A percentile compares a stretch with the other conserved stretches of the same genome.
phyloP scores from a whole-genome alignment of 2,888 invertebrate species.

The Orthosia cruda region DNA sequence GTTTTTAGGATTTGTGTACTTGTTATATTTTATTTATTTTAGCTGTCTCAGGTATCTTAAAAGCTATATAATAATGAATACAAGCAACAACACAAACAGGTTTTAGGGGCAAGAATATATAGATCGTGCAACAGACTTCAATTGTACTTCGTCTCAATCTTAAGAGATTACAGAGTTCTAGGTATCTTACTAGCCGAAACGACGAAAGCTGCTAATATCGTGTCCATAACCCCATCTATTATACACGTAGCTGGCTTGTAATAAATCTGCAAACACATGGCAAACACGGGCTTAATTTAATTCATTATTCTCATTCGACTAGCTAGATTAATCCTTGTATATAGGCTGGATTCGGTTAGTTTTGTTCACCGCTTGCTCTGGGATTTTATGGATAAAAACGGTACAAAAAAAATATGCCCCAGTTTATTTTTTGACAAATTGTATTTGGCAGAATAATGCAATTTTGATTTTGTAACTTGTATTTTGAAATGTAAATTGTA shows the following conservation, averaged over 20 bases:
- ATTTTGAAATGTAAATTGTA: neutral
- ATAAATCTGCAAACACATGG: conserved; percentile 81
- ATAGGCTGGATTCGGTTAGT: conserved; percentile 27
- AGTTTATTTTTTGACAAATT: neutral
- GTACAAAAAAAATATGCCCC: neutral
- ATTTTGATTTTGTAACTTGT: too few species aligned
- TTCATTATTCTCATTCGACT: conserved; percentile 66
- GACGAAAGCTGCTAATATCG: conserved; percentile 88
- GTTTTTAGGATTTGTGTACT: neutral
- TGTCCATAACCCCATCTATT: conserved; percentile 90
- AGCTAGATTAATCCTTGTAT: conserved; percentile 45
- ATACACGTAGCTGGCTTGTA: conserved; percentile 90
- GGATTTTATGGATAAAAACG: conserved; percentile 5
- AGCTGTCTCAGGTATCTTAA: neutral
- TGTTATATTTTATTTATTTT: neutral
- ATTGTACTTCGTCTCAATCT: conserved; percentile 2
- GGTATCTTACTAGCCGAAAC: conserved; percentile 85
- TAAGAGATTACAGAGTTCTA: conserved; percentile 11
- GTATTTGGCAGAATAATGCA: too few species aligned
- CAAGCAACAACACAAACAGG: conserved; percentile 2
- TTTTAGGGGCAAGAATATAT: conserved; percentile 10
- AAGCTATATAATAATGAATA: too few species aligned
- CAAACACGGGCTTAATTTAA: conserved; percentile 54
- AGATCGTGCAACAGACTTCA: neutral
- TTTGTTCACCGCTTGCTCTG: neutral